phyloP scores from a whole-genome alignment of 2,888 invertebrate species.

The Ormia ochracea region DNA sequence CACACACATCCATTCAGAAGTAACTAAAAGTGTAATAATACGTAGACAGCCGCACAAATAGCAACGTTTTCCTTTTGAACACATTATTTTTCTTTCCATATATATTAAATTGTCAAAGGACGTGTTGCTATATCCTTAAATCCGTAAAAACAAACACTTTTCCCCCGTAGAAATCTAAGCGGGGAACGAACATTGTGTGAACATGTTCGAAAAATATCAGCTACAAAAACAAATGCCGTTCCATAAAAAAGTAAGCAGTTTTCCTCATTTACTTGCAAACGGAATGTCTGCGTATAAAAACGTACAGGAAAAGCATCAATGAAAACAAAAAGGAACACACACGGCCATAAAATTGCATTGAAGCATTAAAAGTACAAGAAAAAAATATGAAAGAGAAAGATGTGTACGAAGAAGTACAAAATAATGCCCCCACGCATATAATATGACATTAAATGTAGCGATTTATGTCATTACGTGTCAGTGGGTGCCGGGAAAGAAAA shows the following conservation, averaged over 20 bases:
- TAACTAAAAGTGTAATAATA: neutral
- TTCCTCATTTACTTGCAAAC: conserved; percentile 4
- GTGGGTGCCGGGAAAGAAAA: neutral
- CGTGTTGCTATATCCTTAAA: conserved; percentile 48
- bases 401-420: neutral
- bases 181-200: neutral
- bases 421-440: neutral
- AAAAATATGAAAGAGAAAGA: neutral
- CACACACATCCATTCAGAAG: neutral
- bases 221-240: neutral
- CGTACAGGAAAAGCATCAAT: neutral
- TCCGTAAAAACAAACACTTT: conserved; percentile 30
- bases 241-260: conserved; percentile 23
- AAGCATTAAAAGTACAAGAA: conserved; percentile 23
- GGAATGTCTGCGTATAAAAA: neutral
- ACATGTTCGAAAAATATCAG: neutral
- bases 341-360: conserved; percentile 43
- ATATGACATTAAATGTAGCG: conserved; percentile 1
- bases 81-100: neutral
- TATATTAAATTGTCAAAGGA: conserved; percentile 52
- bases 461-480: conserved; percentile 35
- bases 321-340: conserved; percentile 3
- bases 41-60: conserved; percentile 1
- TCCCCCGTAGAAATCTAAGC: neutral
- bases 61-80: neutral